phyloP scores from a whole-genome alignment of 30 jellyfish, hydroid and myxozoan species.

The Sanderia malayensis region DNA sequence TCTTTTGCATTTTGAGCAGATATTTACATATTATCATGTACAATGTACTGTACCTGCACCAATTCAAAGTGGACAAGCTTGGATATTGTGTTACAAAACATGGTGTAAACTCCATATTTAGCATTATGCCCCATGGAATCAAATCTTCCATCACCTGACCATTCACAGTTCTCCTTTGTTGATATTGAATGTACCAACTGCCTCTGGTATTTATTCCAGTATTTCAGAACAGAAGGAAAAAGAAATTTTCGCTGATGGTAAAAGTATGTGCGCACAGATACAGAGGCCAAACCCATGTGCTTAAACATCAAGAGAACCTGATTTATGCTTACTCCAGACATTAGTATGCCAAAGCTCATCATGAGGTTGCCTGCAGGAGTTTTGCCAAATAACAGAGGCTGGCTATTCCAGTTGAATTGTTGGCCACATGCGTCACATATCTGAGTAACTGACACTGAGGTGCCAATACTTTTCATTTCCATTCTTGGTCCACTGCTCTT shows the following conservation, averaged over 20 bases:
- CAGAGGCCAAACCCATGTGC: slow-evolving; percentile 23
- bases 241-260: slow-evolving; percentile 30
- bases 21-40: not conserved
- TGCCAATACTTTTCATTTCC: slow-evolving; percentile 7
- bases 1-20: not conserved
- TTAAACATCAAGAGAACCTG: slow-evolving; percentile 19
- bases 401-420: slow-evolving; percentile 23
- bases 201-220: slow-evolving; percentile 23
- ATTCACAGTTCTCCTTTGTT: not conserved
- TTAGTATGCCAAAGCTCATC: slow-evolving; percentile 14
- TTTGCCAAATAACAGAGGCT: slow-evolving; percentile 14
- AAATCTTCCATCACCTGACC: slow-evolving; percentile 54
- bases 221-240: slow-evolving; percentile 29
- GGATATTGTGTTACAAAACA: slow-evolving; percentile 21
- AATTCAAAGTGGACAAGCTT: slow-evolving; percentile 42
- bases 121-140: slow-evolving; percentile 58
- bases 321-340: slow-evolving; percentile 26
- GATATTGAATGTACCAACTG: slow-evolving; percentile 1
- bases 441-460: slow-evolving; percentile 31
- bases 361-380: slow-evolving; percentile 34
- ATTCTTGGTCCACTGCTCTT: not conserved
- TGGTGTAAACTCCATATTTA: slow-evolving; percentile 29
- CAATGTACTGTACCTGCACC: slow-evolving; percentile 13
- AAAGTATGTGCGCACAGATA: slow-evolving; percentile 18
- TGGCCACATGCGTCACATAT: slow-evolving; percentile 1